A percentile compares a stretch with the other conserved stretches of the same genome.
phyloP scores from a whole-genome alignment of 2,888 invertebrate genomes.

The Dryococelus australis region DNA sequence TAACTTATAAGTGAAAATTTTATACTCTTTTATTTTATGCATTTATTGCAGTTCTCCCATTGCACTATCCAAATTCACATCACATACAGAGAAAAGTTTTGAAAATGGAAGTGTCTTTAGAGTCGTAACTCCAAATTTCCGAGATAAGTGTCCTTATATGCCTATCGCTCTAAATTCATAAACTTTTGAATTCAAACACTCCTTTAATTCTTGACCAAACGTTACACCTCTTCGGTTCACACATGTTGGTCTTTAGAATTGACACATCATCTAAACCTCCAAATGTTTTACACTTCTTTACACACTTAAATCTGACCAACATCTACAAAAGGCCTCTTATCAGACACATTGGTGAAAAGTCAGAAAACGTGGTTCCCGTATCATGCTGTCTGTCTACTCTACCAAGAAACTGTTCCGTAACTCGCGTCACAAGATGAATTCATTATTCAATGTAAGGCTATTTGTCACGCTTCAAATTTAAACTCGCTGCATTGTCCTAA shows the following conservation, averaged over 20 bases:
- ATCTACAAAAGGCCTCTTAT: constrained; percentile 8
- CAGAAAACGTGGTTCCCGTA: background rate
- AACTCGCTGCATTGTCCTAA: background rate
- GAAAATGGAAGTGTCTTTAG: too few species aligned
- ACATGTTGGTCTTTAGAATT: constrained; percentile 16
- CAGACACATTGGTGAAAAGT: constrained; percentile 3
- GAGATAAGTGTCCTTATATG: background rate
- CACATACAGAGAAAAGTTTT: background rate
- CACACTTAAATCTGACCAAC: background rate
- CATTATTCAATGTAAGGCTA: background rate
- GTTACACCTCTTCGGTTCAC: background rate
- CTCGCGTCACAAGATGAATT: too few species aligned
- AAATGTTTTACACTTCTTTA: background rate
- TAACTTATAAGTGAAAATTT: background rate
- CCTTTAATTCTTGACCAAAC: background rate
- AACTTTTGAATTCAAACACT: background rate
- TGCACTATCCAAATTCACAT: background rate
- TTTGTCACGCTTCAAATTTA: background rate
- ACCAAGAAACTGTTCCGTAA: too few species aligned
- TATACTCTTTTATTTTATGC: background rate
- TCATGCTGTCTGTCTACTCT: too few species aligned
- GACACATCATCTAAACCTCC: background rate
- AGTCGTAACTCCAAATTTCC: background rate
- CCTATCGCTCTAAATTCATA: background rate
- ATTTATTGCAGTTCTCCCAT: background rate